These are phyloP conservation scores for Pseudoips prasinana DNA, from an alignment of 2,888 invertebrate genomes.

Conservation along the genomic window DNA sequence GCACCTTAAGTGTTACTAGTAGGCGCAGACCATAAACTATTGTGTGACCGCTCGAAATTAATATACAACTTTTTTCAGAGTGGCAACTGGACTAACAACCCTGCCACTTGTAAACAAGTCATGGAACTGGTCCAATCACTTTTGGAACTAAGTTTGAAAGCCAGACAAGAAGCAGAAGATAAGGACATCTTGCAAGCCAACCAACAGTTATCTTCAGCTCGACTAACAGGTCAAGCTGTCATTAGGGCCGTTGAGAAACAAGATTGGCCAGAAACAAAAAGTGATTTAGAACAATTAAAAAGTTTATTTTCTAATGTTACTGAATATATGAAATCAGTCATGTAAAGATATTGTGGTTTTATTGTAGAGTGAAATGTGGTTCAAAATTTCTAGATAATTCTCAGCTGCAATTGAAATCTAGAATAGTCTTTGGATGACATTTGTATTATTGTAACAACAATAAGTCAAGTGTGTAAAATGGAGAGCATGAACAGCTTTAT, in stretches of 20 bases:
- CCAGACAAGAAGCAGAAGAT: conserved; percentile 66
- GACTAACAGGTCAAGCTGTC: conserved; percentile 82
- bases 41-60: too few species aligned
- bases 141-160: conserved; percentile 81
- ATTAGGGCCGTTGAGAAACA: conserved; percentile 72
- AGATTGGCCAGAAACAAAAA: conserved; percentile 65
- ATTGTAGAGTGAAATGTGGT: too few species aligned
- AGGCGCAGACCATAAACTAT: too few species aligned
- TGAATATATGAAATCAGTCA: conserved; percentile 70
- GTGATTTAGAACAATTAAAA: conserved; percentile 52
- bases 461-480: too few species aligned
- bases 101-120: conserved; percentile 83
- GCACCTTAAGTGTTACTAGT: too few species aligned
- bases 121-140: conserved; percentile 82
- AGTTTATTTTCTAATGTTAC: conserved; percentile 52
- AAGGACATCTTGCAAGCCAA: conserved; percentile 76
- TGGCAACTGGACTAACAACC: conserved; percentile 80
- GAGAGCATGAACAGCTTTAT: too few species aligned
- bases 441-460: too few species aligned
- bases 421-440: too few species aligned
- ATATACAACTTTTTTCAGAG: conserved; percentile 57
- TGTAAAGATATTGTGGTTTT: conserved; percentile 45
- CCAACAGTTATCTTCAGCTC: conserved; percentile 82
- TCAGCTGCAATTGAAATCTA: too few species aligned
- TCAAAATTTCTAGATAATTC: too few species aligned